Percentiles rank a stretch among this genome's conserved stretches.
Conservation (phyloP, 2,797 vertebrate species). For the Cichlasoma orientale region DNA sequence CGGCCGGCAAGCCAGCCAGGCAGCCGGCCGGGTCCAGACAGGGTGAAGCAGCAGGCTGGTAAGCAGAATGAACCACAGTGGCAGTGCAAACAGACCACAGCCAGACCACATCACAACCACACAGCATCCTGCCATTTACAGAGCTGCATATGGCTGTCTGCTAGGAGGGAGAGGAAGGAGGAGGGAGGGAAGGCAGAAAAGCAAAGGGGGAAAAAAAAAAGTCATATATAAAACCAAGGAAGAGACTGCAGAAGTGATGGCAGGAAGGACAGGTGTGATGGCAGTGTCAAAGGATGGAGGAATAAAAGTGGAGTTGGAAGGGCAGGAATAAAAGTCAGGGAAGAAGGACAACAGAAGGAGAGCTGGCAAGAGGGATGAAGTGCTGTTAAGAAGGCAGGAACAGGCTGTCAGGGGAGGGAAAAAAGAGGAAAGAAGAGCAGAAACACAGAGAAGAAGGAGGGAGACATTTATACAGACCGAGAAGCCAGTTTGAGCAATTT, state of each 20-base stretch:
- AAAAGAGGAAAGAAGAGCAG: conserved; percentile 9
- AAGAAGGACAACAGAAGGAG: conserved; percentile 6
- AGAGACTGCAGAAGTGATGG: neutral
- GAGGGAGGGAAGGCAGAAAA: neutral
- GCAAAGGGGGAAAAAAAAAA: neutral
- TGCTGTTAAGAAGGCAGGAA: conserved; percentile 11
- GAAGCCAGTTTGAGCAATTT: conserved; percentile 36
- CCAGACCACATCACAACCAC: conserved; percentile 74
- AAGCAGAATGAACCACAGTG: conserved; percentile 66
- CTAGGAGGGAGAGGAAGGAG: conserved; percentile 2
- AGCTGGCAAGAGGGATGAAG: conserved; percentile 13
- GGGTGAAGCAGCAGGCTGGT: conserved; percentile 59
- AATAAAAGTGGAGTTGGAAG: conserved; percentile 1
- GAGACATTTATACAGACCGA: conserved; percentile 20
- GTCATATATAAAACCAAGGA: neutral
- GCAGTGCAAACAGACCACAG: conserved; percentile 74
- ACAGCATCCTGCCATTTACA: conserved; percentile 66
- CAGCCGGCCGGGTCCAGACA: conserved; percentile 50
- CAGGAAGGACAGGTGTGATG: neutral
- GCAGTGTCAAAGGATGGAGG: neutral
- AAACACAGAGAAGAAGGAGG: conserved; percentile 9
- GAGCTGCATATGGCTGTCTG: conserved; percentile 49
- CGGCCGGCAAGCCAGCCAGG: conserved; percentile 13
- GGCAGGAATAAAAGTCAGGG: neutral
- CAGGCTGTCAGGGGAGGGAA: neutral